Evolutionary conservation across 1,140 invertebrate genomes (phyloP).

Genomic region (Mesaphorura yosii): DNA sequence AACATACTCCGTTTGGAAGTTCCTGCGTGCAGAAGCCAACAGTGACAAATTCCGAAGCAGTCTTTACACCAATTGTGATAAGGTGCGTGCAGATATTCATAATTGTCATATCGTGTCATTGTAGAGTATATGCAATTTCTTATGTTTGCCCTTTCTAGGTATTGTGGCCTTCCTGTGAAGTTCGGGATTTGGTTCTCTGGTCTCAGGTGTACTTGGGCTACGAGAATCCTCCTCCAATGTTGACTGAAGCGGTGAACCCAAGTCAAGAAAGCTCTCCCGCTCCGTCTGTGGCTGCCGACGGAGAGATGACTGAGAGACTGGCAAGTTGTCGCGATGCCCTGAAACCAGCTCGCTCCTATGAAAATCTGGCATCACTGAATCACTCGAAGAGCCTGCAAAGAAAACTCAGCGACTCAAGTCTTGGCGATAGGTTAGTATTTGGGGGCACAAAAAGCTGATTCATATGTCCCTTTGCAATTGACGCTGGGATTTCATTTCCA

Average conservation of each 20-base stretch:
- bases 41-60: slow-evolving; percentile 68
- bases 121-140: neutral
- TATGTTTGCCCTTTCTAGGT: slow-evolving; percentile 45
- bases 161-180: slow-evolving; percentile 71
- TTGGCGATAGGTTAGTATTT: neutral
- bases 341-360: slow-evolving; percentile 17
- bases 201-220: slow-evolving; percentile 63
- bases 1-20: slow-evolving; percentile 78
- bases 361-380: slow-evolving; percentile 13
- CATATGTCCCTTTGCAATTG: neutral
- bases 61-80: slow-evolving; percentile 50
- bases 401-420: slow-evolving; percentile 21
- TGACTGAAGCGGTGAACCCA: slow-evolving; percentile 21
- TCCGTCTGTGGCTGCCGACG: slow-evolving; percentile 26
- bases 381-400: slow-evolving; percentile 9
- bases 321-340: slow-evolving; percentile 5
- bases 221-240: slow-evolving; percentile 15
- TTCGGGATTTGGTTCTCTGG: slow-evolving; percentile 72
- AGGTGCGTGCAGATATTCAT: slow-evolving; percentile 31
- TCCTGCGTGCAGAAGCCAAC: slow-evolving; percentile 49
- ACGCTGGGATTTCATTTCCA: neutral
- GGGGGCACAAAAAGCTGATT: neutral
- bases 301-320: slow-evolving; percentile 11
- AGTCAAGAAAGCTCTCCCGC: slow-evolving; percentile 29
- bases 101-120: slow-evolving; percentile 1